phyloP scores from a whole-genome alignment of 2,113 vertebrate species.

The Atrichornis clamosus region DNA sequence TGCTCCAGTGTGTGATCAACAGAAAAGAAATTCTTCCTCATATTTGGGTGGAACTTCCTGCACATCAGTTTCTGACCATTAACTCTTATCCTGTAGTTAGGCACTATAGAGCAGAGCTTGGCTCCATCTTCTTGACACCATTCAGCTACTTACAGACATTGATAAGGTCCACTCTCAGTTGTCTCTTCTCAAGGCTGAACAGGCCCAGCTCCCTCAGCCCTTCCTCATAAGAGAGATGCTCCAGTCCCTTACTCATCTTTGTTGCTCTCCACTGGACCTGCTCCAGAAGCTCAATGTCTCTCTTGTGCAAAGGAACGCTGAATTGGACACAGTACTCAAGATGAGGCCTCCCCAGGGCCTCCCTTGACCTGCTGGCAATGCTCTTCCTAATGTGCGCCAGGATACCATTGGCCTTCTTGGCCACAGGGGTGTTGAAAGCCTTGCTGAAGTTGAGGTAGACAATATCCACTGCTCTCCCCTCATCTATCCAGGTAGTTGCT shows the following conservation, averaged over 20 bases:
- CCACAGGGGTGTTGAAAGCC: neutral
- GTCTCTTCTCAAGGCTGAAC: neutral
- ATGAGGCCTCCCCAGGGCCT: neutral
- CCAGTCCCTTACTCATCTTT: neutral
- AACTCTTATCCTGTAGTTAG: neutral
- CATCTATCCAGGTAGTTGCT: neutral
- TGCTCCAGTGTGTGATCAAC: neutral
- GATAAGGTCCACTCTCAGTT: neutral
- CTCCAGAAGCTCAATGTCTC: neutral
- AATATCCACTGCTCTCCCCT: neutral
- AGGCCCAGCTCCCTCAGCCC: neutral
- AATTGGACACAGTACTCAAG: neutral
- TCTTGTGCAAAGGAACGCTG: neutral
- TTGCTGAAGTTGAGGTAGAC: neutral
- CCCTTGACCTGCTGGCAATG: accelerated
- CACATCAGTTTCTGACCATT: neutral
- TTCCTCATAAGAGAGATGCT: neutral
- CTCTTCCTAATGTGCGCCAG: neutral
- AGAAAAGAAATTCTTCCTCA: neutral
- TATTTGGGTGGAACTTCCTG: neutral
- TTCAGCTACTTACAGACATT: neutral
- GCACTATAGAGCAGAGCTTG: neutral
- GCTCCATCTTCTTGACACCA: neutral
- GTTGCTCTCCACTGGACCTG: neutral
- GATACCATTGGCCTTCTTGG: neutral